Base-by-base conservation (phyloP, 2,888 invertebrate species). In the Nowickia ferox region DNA sequence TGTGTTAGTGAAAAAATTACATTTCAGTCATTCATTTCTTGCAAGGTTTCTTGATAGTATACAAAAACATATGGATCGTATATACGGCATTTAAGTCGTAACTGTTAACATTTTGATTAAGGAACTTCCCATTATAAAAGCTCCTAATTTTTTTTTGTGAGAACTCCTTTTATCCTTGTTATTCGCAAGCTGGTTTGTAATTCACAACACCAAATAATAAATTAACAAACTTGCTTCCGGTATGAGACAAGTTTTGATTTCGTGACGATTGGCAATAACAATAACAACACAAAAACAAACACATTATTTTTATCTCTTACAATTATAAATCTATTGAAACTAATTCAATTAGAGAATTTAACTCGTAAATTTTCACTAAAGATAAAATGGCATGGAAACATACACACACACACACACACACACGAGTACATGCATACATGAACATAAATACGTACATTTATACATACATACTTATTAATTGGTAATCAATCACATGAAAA, bases 401-500 rank as follows among this genome's bases (percentile, higher is more conserved):
- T 13, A 61, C 9, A 9, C 38, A 38, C 44, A 19, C 13, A 2
- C 46, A 19, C 30, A n/a, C 3, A 57, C 13, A 46, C 2, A n/a
- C 19, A 42, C 38, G 0, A 30, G 6, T 6, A 6, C 30, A 30
- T 30, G 6, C 30, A 30, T 30, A 30, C 9, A n/a, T 53, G 19
- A 9, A 22, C n/a, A 63, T 13, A 10, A n/a, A 51, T 19, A 13
- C 38, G 10, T 30, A 10, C 38, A 61, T 1, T 0, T 6, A 6
- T 30, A 30, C 6, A 2, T 30, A 30, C 11, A 19, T 61, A 17
- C 55, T 55, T 13, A 9, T 30, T 65, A 22, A 51, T 71, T 55
- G 44, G 57, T 48, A 78, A 82, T 85, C 82, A 85, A 82, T 85
- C 85, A 78, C 65, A 51, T 55, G 78, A 44, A 78, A 85, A 78